These are phyloP conservation scores for Prionailurus bengalensis DNA, from an alignment of 2,113 vertebrate species.

Conservation along the genomic window DNA sequence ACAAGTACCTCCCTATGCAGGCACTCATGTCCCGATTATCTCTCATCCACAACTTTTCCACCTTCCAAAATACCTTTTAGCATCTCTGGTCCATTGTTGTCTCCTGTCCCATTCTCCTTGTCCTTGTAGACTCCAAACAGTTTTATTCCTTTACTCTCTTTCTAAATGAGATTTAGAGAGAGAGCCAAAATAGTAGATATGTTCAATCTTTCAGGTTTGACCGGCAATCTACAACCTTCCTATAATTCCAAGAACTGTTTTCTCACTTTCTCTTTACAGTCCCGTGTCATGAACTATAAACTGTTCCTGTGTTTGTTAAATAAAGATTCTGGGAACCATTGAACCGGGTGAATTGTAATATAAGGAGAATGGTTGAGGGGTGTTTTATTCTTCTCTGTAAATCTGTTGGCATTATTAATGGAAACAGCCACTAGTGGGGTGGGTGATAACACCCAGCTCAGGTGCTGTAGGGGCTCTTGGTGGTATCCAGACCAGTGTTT, in stretches of 20 bases:
- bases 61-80: background rate
- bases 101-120: background rate
- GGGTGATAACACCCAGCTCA: background rate
- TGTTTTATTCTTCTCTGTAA: background rate
- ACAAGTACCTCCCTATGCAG: background rate
- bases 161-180: constrained; percentile 39
- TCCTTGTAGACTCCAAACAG: background rate
- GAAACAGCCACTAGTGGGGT: background rate
- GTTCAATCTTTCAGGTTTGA: constrained; percentile 3
- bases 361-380: background rate
- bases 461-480: background rate
- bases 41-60: background rate
- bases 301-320: background rate
- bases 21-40: background rate
- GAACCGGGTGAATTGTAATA: background rate
- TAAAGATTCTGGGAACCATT: background rate
- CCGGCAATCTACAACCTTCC: background rate
- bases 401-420: background rate
- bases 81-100: background rate
- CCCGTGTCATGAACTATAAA: background rate
- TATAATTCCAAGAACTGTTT: background rate
- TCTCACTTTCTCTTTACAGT: constrained; percentile 1
- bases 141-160: constrained; percentile 14
- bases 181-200: background rate
- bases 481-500: background rate